Conservation (phyloP, 2,888 invertebrate genomes). For the Salpingus planirostris region DNA sequence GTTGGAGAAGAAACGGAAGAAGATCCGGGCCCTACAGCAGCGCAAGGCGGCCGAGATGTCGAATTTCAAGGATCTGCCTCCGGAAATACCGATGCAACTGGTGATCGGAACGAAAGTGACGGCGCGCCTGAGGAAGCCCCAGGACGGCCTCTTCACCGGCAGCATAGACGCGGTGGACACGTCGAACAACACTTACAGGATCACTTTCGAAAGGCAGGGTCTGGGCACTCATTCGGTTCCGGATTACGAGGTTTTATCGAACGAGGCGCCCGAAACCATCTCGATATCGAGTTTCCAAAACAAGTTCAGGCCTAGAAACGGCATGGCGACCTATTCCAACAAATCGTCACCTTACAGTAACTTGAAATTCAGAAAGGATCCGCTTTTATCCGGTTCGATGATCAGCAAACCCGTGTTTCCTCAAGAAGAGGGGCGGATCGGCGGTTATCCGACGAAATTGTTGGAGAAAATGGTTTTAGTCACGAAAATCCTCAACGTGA, state of each 20-base stretch:
- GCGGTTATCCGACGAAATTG: conserved; percentile 77
- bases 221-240: conserved; percentile 93
- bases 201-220: conserved; percentile 87
- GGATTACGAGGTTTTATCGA: conserved; percentile 92
- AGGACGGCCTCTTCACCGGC: conserved; percentile 86
- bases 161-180: conserved; percentile 94
- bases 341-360: conserved; percentile 43
- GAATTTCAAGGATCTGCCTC: conserved; percentile 76
- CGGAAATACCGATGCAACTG: conserved; percentile 88
- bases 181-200: conserved; percentile 86
- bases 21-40: conserved; percentile 88
- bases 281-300: conserved; percentile 75
- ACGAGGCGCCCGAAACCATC: conserved; percentile 85
- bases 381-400: conserved; percentile 52
- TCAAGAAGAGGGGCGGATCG: conserved; percentile 49
- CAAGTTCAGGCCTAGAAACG: conserved; percentile 65
- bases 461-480: conserved; percentile 81
- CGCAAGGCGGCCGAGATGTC: conserved; percentile 74
- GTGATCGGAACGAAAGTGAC: conserved; percentile 93
- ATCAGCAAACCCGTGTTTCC: conserved; percentile 28
- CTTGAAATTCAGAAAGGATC: conserved; percentile 54
- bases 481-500: conserved; percentile 74
- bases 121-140: conserved; percentile 81
- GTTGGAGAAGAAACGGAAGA: conserved; percentile 79
- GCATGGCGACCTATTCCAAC: conserved; percentile 39